Evolutionary conservation across 2,888 invertebrate species (phyloP).

Genomic region (Caenorhabditis panamensis): DNA sequence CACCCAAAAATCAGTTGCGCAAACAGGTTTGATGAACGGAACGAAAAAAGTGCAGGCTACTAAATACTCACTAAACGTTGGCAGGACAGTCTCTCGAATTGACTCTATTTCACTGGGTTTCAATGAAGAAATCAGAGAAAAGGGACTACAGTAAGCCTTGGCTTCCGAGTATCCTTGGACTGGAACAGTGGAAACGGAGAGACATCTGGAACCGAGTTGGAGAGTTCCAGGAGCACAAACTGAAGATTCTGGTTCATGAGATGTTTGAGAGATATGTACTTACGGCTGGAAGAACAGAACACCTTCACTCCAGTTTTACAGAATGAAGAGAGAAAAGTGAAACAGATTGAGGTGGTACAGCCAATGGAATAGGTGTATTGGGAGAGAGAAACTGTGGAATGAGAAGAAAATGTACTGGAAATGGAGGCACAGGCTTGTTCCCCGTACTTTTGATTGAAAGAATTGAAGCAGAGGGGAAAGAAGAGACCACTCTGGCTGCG

Average conservation of each 20-base stretch:
- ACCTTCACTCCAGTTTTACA: conserved; percentile 58
- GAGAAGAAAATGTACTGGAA: conserved; percentile 30
- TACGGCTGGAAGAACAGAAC: conserved; percentile 44
- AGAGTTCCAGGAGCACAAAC: conserved; percentile 51
- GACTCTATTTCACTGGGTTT: conserved; percentile 51
- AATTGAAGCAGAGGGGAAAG: conserved; percentile 55
- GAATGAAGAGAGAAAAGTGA: conserved; percentile 56
- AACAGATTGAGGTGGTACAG: conserved; percentile 45
- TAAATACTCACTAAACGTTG: conserved; percentile 32
- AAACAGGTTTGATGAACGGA: conserved; percentile 24
- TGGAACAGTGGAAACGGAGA: conserved; percentile 38
- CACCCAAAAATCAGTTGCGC: conserved; percentile 41
- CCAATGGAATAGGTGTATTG: conserved; percentile 59
- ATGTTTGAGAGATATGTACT: no score
- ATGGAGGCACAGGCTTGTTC: conserved; percentile 49
- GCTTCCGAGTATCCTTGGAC: conserved; percentile 48
- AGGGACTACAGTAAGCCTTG: conserved; percentile 38
- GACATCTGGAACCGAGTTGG: conserved; percentile 53
- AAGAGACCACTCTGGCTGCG: conserved; percentile 44
- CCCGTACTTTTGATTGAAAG: conserved; percentile 54
- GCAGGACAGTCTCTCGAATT: conserved; percentile 34
- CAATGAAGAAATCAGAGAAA: conserved; percentile 35
- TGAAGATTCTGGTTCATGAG: no score
- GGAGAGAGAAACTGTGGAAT: conserved; percentile 24
- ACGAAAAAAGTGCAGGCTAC: conserved; percentile 7